phyloP scores from a whole-genome alignment of 1,140 invertebrate species.

The Pseudomyrmex sp. region DNA sequence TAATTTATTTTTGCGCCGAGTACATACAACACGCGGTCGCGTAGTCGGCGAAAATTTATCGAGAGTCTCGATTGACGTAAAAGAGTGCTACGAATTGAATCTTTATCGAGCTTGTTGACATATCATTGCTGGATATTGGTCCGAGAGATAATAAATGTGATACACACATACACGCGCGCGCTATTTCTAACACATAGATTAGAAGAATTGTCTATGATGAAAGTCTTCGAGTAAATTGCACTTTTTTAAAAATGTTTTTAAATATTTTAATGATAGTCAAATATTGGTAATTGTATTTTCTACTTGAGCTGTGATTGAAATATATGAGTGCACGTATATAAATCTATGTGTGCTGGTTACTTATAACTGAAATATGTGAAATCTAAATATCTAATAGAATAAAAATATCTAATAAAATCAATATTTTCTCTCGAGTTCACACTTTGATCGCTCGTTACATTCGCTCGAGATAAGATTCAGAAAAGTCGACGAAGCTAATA shows the following conservation, averaged over 20 bases:
- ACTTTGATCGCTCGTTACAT: background rate
- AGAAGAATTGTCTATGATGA: background rate
- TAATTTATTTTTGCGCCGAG: conserved; percentile 18
- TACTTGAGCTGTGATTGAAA: background rate
- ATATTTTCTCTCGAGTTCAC: background rate
- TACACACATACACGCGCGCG: too few relatives aligned
- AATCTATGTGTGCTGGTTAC: too few relatives aligned
- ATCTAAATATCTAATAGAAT: too few relatives aligned
- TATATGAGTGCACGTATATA: too few relatives aligned
- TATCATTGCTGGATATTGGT: background rate
- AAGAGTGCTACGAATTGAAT: conserved; percentile 39
- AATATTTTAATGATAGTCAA: background rate
- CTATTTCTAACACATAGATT: background rate
- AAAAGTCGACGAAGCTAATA: background rate
- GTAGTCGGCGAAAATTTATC: conserved; percentile 38
- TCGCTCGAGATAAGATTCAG: conserved; percentile 18
- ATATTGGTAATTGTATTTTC: too few relatives aligned
- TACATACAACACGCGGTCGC: background rate
- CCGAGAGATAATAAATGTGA: conserved; percentile 16
- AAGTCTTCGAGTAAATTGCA: too few relatives aligned
- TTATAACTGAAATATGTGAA: too few relatives aligned
- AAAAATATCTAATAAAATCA: too few relatives aligned
- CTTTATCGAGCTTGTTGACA: conserved; percentile 53
- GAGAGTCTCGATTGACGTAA: conserved; percentile 36
- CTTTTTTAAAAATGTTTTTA: background rate